Conservation (phyloP, 2,888 invertebrate species). For the Aphelenchoides bicaudatus region DNA sequence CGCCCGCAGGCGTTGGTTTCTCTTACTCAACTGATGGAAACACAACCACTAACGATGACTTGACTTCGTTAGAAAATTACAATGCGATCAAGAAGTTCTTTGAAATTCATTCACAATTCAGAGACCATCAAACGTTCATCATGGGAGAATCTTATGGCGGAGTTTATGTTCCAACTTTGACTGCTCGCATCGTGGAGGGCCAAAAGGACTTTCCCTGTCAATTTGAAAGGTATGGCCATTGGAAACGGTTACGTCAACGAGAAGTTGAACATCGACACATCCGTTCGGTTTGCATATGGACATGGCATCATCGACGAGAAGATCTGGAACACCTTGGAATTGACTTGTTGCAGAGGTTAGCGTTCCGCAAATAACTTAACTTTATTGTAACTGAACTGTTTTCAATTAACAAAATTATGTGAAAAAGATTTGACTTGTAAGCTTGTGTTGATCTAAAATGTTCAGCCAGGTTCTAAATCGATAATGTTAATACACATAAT, state of each 20-base stretch:
- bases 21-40: slow-evolving; percentile 64
- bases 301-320: slow-evolving; percentile 60
- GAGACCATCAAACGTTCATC: slow-evolving; percentile 63
- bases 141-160: slow-evolving; percentile 65
- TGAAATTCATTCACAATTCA: slow-evolving; percentile 63
- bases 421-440: neutral
- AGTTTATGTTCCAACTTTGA: slow-evolving; percentile 64
- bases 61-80: slow-evolving; percentile 63
- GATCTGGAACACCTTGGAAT: slow-evolving; percentile 41
- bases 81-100: slow-evolving; percentile 65
- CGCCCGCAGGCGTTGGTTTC: slow-evolving; percentile 66
- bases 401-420: neutral
- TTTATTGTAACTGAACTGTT: neutral
- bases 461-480: too few relatives aligned
- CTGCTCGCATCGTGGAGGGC: slow-evolving; percentile 61
- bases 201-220: slow-evolving; percentile 55
- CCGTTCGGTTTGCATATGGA: slow-evolving; percentile 58
- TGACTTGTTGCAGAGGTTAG: slow-evolving; percentile 21
- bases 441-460: too few relatives aligned
- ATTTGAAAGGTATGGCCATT: slow-evolving; percentile 58
- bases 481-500: too few relatives aligned
- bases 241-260: slow-evolving; percentile 60
- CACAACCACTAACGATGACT: slow-evolving; percentile 53
- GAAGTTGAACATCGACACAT: slow-evolving; percentile 59
- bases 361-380: too few relatives aligned